These are phyloP conservation scores for Pithys albifrons DNA, from an alignment of 2,113 vertebrate genomes.

Conservation along the genomic window DNA sequence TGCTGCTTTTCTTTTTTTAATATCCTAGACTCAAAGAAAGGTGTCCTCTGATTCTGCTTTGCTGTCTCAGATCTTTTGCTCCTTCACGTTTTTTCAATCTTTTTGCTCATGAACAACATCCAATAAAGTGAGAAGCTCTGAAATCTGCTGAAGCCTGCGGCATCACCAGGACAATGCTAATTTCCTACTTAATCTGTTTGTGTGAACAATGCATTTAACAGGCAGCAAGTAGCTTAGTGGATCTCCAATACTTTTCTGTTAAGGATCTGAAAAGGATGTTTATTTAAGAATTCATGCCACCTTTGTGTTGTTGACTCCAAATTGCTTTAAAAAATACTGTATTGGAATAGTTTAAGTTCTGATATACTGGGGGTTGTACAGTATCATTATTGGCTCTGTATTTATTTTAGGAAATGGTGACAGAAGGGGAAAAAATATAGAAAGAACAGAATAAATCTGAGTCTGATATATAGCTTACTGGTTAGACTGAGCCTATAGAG, in stretches of 20 bases:
- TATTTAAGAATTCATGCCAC: background rate
- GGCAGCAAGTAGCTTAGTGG: background rate
- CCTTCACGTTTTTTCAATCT: background rate
- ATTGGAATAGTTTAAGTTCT: background rate
- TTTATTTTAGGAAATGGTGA: background rate
- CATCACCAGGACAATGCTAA: background rate
- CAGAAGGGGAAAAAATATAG: background rate
- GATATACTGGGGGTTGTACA: background rate
- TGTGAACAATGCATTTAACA: background rate
- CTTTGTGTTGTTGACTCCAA: background rate
- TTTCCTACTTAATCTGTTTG: background rate
- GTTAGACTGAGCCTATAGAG: background rate
- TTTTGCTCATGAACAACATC: rapidly evolving
- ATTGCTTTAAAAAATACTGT: background rate
- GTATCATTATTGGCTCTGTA: background rate
- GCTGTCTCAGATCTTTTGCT: rapidly evolving
- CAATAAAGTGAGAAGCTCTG: background rate
- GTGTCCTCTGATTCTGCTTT: background rate
- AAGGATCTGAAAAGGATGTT: background rate
- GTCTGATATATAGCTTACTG: background rate
- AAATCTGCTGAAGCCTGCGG: background rate
- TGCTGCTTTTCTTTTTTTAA: background rate
- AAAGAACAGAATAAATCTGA: background rate
- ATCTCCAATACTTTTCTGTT: background rate
- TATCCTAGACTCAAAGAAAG: background rate